Evolutionary conservation across 2,888 invertebrate genomes (phyloP), one percentile per base, ranked within the genome.

Genomic region (Aelia acuminata): DNA sequence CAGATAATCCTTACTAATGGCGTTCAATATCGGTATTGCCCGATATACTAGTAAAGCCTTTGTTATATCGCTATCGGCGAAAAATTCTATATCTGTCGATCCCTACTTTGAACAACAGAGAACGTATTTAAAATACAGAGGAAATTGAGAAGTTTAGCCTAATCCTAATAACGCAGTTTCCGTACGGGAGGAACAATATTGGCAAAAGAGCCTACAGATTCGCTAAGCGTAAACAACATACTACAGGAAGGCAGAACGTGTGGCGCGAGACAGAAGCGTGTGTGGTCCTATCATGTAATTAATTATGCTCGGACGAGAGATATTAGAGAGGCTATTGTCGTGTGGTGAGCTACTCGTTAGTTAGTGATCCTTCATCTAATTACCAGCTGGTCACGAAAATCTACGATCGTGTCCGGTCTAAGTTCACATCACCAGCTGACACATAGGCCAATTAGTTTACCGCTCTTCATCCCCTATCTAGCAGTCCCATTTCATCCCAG

Each of bases 251-350:
- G 11, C 20, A 48, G 50, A 84, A 84, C 84, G 84, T 48, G 49
- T 84, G 48, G 84, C 31, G 49, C 84, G 43, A 80, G 80, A 80
- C 80, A 80, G 80, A 80, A 80, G 87, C 87, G 87, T 87, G 87
- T 87, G 87, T 87, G 87, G 87, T 87, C 87, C 87, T 57, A 87
- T 87, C 87, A 87, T 87, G 87, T 70, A 87, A 87, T 87, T 87
- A 87, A 87, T 87, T 87, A 87, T 87, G 87, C 87, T 87, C 70
- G 87, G 87, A 87, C 87, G 57, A 70, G 57, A 70, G 87, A 87
- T 87, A 87, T 87, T 87, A 87, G 87, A 63, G 43, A 70, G 87
- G 63, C 63, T 87, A 87, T 87, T 87, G 87, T 87, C 87, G 87
- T 87, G 87, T 87, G 63, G 87, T 63, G 57, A 63, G 70, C 87